A percentile compares a stretch with the other conserved stretches of the same genome.
These are phyloP conservation scores for Andrena marginata DNA, from an alignment of 2,888 invertebrate genomes.

Conservation along the genomic window DNA sequence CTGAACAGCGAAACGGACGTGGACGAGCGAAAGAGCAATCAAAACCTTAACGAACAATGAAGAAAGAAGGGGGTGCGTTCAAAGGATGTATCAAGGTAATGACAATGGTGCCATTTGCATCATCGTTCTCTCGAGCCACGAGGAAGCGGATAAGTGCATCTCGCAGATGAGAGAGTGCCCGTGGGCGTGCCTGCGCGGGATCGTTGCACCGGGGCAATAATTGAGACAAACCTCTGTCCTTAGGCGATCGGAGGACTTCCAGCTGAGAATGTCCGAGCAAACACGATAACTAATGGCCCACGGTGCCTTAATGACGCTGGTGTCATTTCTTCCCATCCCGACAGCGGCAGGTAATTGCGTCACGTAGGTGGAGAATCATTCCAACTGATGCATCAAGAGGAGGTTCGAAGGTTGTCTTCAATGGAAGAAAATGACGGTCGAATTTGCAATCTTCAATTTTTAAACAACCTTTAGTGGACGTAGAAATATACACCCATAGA, in stretches of 20 bases:
- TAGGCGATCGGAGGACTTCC: constrained; percentile 56
- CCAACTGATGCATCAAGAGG: constrained; percentile 9
- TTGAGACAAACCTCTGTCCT: constrained; percentile 72
- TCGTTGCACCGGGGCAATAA: constrained; percentile 69
- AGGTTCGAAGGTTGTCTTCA: background rate
- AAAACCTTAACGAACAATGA: constrained; percentile 63
- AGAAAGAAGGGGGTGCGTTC: constrained; percentile 54
- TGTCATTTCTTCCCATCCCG: constrained; percentile 30
- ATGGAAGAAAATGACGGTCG: background rate
- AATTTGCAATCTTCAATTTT: background rate
- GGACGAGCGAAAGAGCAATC: constrained; percentile 62
- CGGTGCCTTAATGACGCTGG: constrained; percentile 50
- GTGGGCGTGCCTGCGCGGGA: constrained; percentile 68
- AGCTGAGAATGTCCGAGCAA: constrained; percentile 57
- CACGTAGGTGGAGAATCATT: constrained; percentile 40
- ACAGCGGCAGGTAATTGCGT: constrained; percentile 48
- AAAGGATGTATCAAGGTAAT: constrained; percentile 76
- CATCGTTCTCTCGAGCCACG: constrained; percentile 58
- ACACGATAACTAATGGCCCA: constrained; percentile 62
- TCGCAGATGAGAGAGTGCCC: constrained; percentile 57
- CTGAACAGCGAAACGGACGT: constrained; percentile 30
- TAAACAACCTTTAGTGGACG: background rate
- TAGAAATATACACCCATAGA: no score
- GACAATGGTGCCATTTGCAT: constrained; percentile 75
- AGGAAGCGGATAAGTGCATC: constrained; percentile 72